Evolutionary conservation across 1,140 invertebrate species (phyloP), one percentile per base, ranked within the genome.

Genomic region (Drosophila elegans): DNA sequence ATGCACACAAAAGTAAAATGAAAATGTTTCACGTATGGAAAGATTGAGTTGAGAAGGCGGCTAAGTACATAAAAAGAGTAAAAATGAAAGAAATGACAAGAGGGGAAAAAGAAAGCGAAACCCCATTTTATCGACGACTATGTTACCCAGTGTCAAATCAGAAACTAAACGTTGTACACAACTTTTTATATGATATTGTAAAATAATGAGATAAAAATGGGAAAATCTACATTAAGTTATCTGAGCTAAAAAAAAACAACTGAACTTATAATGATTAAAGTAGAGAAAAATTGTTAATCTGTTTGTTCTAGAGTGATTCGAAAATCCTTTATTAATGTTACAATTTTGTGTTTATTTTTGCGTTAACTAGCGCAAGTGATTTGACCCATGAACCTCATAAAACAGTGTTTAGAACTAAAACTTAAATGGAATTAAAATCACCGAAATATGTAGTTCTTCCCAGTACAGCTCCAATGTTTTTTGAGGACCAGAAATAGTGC

Each of bases 11-110:
- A 67, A 80, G 53, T 49, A 62, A 81, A 81, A 74, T 78, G 44
- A 78, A 86, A 85, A 85, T 88, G 79, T 63, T 63, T 64, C 74
- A 63, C 32, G 63, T 74, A 57, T 80, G 44, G 53, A 78, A 75
- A 75, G 66, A 86, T 82, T 86, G 57, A 82, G 83, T 54, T 66
- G 54, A 62, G 78, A 61, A 78, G 44, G 39, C 57, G 56, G 52
- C 64, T 78, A 71, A 80, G 74, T 80, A 71, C 55, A 78, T 29
- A 53, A 34, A 69, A 56, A 72, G 41, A 55, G 16, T 41, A 29
- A 21, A 41, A 29, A 25, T 49, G 51, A 48, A 67, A n/a, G 44
- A 45, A 64, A 74, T 49, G 29, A 12, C 16, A 44, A 34, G 51
- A 52, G 53, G 13, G 34, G 46, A 42, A 34, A 44, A 34, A 61